Evolutionary conservation across 1,140 invertebrate species (phyloP), one percentile per base, ranked within the genome.

Genomic region (Brachionus asplanchnoidis): DNA sequence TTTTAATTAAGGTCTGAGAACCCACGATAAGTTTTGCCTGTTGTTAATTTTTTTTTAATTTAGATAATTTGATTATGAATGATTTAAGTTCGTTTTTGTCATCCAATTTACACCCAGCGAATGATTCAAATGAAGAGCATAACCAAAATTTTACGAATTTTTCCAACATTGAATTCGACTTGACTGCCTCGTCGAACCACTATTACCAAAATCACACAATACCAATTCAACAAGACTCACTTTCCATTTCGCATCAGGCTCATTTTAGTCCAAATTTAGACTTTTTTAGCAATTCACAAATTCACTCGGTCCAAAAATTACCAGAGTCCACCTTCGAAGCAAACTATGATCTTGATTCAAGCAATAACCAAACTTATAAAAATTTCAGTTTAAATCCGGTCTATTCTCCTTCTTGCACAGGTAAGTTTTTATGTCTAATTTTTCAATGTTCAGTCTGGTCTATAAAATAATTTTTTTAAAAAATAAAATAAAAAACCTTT

Each of bases 41-140:
- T 32, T 32, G 26, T 70, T 32, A 36, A n/a, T 70, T 70, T 70
- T 32, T 32, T 70, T 32, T 70, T 70, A 40, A 60, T 60, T 60
- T 60, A 60, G 66, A 73, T 73, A 73, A 77, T 77, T 77, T 50
- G 44, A 77, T 77, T 77, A 77, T 77, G 73, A 77, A 77, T 50
- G 73, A 77, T 77, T 50, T 77, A 77, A 77, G 44, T 26, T 77
- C 73, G 46, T 77, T 77, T 77, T 77, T 77, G 20, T 42, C 68
- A 73, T 73, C 68, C 42, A 73, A 73, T 73, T 73, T 73, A 17
- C 68, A 73, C n/a, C 23, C 32, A 68, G 66, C 66, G 8, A 68
- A 26, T 68, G 66, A 68, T 68, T 68, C 66, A 40, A 68, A 17
- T 42, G 40, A 36, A 42, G 40, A 73, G 8, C 32, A 40, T 20